phyloP scores from a whole-genome alignment of 2,888 invertebrate genomes.

The Idaea aversata region DNA sequence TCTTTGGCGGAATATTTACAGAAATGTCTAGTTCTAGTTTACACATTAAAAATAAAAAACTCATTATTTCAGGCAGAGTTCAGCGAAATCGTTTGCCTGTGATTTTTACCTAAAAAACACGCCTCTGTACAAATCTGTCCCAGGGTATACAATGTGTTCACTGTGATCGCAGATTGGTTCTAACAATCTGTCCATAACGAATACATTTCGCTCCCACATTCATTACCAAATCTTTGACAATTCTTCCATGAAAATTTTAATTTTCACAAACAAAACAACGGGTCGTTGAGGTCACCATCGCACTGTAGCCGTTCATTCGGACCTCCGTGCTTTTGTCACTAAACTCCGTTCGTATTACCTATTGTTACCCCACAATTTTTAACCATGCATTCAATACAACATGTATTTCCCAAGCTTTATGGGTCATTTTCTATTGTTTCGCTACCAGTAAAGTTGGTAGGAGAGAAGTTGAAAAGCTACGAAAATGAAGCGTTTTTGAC shows the following conservation, averaged over 20 bases:
- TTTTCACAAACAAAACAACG: slow-evolving; percentile 29
- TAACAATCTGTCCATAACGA: slow-evolving; percentile 1
- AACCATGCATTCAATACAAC: slow-evolving; percentile 12
- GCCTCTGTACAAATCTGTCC: too few species aligned
- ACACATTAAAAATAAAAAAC: too few species aligned
- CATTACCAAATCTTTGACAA: slow-evolving; percentile 19
- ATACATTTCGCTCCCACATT: slow-evolving; percentile 9
- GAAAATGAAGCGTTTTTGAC: slow-evolving; percentile 57
- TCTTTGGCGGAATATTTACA: too few species aligned
- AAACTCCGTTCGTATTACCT: slow-evolving; percentile 20
- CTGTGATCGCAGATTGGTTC: not conserved
- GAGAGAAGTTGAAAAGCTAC: slow-evolving; percentile 40
- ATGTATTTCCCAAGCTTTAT: slow-evolving; percentile 17
- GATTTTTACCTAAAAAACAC: too few species aligned
- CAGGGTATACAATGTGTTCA: not conserved
- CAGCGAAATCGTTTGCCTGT: too few species aligned
- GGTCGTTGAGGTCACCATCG: slow-evolving; percentile 20
- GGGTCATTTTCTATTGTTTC: slow-evolving; percentile 19
- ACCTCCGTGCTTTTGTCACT: slow-evolving; percentile 29
- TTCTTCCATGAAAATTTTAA: slow-evolving; percentile 25
- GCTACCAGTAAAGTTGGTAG: slow-evolving; percentile 14
- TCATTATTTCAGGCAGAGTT: too few species aligned
- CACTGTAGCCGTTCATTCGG: slow-evolving; percentile 30
- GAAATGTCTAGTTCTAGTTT: too few species aligned
- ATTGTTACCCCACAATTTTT: slow-evolving; percentile 25